Percentiles rank a stretch among this genome's conserved stretches.
These are phyloP conservation scores for Simalia tracyae DNA, from an alignment of 2,797 vertebrate species.

Conservation along the genomic window DNA sequence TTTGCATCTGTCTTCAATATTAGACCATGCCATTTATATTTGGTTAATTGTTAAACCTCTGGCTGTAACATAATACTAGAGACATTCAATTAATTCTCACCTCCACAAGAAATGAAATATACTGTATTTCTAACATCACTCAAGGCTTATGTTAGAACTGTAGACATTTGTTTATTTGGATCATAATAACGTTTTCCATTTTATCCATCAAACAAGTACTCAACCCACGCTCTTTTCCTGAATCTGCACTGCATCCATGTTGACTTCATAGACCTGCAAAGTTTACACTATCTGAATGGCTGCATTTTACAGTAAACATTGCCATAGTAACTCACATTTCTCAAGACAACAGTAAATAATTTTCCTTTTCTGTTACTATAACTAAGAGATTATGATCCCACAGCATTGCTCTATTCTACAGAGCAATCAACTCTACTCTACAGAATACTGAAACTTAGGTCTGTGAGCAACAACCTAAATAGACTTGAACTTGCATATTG, in stretches of 20 bases:
- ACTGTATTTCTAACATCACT: conserved; percentile 15
- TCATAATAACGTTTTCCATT: neutral
- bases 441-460: neutral
- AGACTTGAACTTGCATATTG: neutral
- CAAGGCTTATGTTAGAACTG: neutral
- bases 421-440: neutral
- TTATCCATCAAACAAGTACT: conserved; percentile 18
- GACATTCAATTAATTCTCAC: neutral
- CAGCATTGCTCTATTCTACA: neutral
- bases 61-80: neutral
- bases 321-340: conserved; percentile 4
- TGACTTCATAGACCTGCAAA: conserved; percentile 34
- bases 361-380: conserved; percentile 8
- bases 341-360: conserved; percentile 24
- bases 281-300: conserved; percentile 18
- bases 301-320: conserved; percentile 21
- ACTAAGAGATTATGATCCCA: conserved; percentile 12
- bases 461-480: neutral
- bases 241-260: neutral
- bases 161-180: conserved; percentile 22
- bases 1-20: neutral
- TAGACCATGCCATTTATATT: neutral
- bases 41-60: neutral
- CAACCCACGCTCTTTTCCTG: conserved; percentile 15
- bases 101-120: neutral